These are phyloP conservation scores for Pachycephus smyrnensis DNA, from an alignment of 2,888 invertebrate species.

Conservation along the genomic window DNA sequence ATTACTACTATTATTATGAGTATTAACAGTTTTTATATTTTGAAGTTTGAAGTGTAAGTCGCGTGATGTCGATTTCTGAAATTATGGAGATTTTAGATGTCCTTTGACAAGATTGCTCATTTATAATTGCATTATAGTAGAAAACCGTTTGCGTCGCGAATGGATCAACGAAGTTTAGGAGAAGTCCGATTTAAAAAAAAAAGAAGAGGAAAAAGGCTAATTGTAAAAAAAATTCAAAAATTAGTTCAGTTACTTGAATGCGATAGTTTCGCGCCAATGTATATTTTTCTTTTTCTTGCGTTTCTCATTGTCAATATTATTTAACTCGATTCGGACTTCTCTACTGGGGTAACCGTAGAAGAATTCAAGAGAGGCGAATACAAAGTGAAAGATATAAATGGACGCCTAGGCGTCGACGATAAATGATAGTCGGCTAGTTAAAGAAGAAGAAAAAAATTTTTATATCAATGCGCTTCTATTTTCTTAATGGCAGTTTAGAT, in stretches of 20 bases:
- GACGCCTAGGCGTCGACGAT: background rate
- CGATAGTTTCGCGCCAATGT: background rate
- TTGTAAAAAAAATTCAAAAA: background rate
- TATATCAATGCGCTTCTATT: slow-evolving; percentile 5
- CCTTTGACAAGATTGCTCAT: background rate
- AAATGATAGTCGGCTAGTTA: background rate
- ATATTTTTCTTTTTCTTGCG: background rate
- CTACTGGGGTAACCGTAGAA: background rate
- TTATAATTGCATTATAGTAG: background rate
- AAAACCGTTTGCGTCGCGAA: background rate
- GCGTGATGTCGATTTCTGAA: background rate
- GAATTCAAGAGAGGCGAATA: background rate
- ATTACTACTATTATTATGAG: slow-evolving; percentile 40
- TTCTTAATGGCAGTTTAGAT: background rate
- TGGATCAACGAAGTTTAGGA: background rate
- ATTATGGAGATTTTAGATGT: background rate
- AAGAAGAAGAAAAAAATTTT: background rate
- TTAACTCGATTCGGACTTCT: background rate
- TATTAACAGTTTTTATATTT: slow-evolving; percentile 55
- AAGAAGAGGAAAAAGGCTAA: background rate
- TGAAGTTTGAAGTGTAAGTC: slow-evolving; percentile 18
- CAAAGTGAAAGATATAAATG: background rate
- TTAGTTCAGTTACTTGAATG: background rate
- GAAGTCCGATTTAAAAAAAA: background rate
- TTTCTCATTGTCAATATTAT: background rate